Percentiles rank a stretch among this genome's conserved stretches.
phyloP scores from a whole-genome alignment of 2,797 vertebrate genomes.

The Acanthurus lineatus region DNA sequence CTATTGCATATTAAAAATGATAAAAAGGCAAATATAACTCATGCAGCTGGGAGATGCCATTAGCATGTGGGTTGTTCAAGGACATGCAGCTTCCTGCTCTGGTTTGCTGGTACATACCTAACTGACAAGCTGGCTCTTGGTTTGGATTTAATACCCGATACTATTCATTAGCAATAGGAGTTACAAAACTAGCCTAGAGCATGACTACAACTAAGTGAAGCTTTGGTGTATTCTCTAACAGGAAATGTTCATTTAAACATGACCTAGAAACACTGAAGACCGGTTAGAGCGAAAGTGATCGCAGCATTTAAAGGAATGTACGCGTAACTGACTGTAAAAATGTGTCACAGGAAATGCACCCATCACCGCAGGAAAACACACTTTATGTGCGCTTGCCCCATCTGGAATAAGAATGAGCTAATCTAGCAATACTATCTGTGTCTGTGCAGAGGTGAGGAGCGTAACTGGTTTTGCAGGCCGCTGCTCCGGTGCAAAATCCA shows the following conservation, averaged over 20 bases:
- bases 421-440: too few relatives aligned
- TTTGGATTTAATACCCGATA: conserved; percentile 47
- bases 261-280: conserved; percentile 9
- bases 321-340: background rate
- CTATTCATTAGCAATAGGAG: conserved; percentile 10
- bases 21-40: conserved; percentile 10
- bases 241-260: conserved; percentile 13
- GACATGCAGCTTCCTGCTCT: conserved; percentile 57
- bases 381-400: background rate
- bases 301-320: background rate
- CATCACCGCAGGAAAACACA: background rate
- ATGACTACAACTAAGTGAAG: conserved; percentile 4
- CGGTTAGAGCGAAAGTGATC: background rate
- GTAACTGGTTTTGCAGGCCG: conserved; percentile 73
- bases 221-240: background rate
- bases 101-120: conserved; percentile 38
- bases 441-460: conserved; percentile 58
- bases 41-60: conserved; percentile 25
- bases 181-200: conserved; percentile 15
- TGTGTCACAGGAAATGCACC: background rate
- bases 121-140: conserved; percentile 38
- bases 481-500: conserved; percentile 62
- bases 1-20: background rate
- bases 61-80: conserved; percentile 16
- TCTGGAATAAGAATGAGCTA: conserved; percentile 18